Evolutionary conservation across 2,888 invertebrate species (phyloP), one percentile per base, ranked within the genome.

Genomic region (Germaria angustata): DNA sequence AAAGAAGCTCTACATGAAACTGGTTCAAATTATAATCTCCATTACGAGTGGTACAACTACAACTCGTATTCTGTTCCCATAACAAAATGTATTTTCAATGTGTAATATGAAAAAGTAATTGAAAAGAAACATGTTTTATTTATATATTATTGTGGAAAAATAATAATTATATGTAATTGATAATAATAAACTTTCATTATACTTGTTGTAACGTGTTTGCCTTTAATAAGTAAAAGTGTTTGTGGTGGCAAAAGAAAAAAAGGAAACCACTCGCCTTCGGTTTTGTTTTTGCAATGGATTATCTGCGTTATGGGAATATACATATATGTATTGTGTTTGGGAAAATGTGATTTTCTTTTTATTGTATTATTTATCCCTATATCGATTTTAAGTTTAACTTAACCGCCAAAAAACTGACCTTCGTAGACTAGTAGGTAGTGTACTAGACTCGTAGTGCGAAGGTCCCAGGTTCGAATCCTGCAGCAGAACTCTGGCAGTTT

Each of bases 191-290:
- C 61, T 78, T 63, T 78, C 77, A 63, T 69, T 69, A 69, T 44
- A n/a, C 13, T 51, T n/a, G 39, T 39, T 13, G 51, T 24, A 63
- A 69, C 61, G 34, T 53, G 69, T 78, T 69, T 61, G 44, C 17
- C 36, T 46, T 61, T 28, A 59, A 68, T 51, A 78, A 77, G 61
- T 78, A 69, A 78, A 78, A 78, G 77, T 78, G 69, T 69, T 77
- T 69, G 66, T 57, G 39, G 44, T 32, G 55, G 53, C 44, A 17
- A 39, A 20, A 22, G n/a, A 41, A 4, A 61, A 53, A 75, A 44
- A 75, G 15, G 24, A 55, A 66, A 66, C 24, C 53, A 44, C 32
- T 4, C 44, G 15, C 11, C 49, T 53, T 36, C 17, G 13, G 9
- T 22, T 15, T 49, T 44, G 17, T 22, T 44, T 32, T 11, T 17